Conservation (phyloP, 2,888 invertebrate species). For the Yponomeuta plumbellus region DNA sequence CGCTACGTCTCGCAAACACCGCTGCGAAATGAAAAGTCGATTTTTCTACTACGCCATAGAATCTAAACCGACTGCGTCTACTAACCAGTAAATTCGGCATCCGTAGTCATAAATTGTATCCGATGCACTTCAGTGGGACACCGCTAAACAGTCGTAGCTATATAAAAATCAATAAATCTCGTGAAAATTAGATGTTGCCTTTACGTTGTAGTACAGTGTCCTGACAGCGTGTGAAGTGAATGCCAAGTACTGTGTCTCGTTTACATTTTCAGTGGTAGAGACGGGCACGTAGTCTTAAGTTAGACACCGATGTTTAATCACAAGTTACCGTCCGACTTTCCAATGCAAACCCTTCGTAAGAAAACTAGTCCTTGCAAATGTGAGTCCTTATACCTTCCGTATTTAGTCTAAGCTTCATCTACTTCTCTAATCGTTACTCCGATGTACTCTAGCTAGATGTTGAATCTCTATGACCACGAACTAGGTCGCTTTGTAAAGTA, state of each 20-base stretch:
- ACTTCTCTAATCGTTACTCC: constrained; percentile 40
- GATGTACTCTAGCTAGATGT: constrained; percentile 58
- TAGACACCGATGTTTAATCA: constrained; percentile 68
- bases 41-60: constrained; percentile 24
- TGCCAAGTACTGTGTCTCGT: constrained; percentile 9
- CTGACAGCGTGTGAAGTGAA: constrained; percentile 28
- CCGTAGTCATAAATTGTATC: constrained; percentile 23
- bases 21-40: constrained; percentile 34
- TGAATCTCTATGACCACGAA: constrained; percentile 41
- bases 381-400: constrained; percentile 76
- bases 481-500: constrained; percentile 53
- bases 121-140: background rate
- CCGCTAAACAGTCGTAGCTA: constrained; percentile 26
- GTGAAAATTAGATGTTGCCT: constrained; percentile 12
- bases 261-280: constrained; percentile 56
- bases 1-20: background rate
- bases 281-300: constrained; percentile 40
- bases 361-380: constrained; percentile 96
- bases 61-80: constrained; percentile 29
- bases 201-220: constrained; percentile 8
- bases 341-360: constrained; percentile 94
- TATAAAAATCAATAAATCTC: constrained; percentile 20
- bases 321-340: constrained; percentile 76
- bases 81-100: background rate
- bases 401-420: constrained; percentile 34